phyloP scores from a whole-genome alignment of 2,888 invertebrate genomes.

The Pegoplata infirma region DNA sequence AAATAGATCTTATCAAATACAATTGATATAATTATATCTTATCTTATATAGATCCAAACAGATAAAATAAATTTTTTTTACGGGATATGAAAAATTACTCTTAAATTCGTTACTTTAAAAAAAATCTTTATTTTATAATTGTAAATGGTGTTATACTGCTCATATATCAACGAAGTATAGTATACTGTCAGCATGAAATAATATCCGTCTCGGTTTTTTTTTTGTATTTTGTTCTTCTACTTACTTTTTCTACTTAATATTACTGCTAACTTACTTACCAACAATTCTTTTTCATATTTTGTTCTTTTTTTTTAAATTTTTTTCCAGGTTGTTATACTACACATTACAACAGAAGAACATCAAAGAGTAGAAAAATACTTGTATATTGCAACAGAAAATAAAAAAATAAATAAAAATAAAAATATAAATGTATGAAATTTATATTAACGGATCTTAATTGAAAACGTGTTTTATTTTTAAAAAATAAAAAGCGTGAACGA shows the following conservation, averaged over 20 bases:
- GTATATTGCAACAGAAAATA: neutral
- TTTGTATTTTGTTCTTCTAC: conserved; percentile 8
- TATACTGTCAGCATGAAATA: conserved; percentile 38
- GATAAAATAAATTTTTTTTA: too few relatives aligned
- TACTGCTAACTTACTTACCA: neutral
- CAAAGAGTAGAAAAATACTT: too few relatives aligned
- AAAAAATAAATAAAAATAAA: neutral
- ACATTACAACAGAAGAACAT: neutral
- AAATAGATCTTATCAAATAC: too few relatives aligned
- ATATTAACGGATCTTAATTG: conserved; percentile 69
- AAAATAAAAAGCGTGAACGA: conserved; percentile 20
- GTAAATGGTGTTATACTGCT: neutral
- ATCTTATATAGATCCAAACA: too few relatives aligned
- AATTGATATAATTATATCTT: too few relatives aligned
- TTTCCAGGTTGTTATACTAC: conserved; percentile 45
- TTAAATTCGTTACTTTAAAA: too few relatives aligned
- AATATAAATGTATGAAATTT: conserved; percentile 36
- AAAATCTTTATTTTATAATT: too few relatives aligned
- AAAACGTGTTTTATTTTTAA: conserved; percentile 66
- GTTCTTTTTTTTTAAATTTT: conserved; percentile 2
- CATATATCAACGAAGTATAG: conserved; percentile 27
- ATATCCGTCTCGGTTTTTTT: too few relatives aligned
- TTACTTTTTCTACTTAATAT: neutral
- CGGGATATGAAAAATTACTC: too few relatives aligned
- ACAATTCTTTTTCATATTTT: too few relatives aligned